These are phyloP conservation scores for Sceloporus undulatus DNA, from an alignment of 2,113 vertebrate species.

Conservation along the genomic window DNA sequence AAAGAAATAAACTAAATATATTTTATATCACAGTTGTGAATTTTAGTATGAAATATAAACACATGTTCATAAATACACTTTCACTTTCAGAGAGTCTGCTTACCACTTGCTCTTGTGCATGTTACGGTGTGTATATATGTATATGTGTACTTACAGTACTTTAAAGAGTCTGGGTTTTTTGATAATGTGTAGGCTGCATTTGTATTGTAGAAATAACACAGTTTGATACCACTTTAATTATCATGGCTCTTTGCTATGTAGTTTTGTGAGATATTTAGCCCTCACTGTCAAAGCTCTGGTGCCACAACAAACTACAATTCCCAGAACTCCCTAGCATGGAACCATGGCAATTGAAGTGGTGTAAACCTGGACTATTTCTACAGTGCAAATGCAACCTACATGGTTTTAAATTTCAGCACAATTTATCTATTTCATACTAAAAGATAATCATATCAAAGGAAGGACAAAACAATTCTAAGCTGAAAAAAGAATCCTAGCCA, in stretches of 20 bases:
- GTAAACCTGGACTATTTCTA: no score
- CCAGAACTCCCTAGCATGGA: no score
- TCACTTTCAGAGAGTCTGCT: neutral
- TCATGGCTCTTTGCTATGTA: no score
- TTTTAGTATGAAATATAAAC: constrained; percentile 31
- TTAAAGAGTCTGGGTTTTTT: neutral
- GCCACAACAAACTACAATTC: no score
- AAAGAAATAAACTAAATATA: constrained; percentile 10
- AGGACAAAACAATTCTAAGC: neutral
- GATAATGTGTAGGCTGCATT: no score
- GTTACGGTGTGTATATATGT: neutral
- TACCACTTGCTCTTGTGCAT: neutral
- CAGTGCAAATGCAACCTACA: neutral
- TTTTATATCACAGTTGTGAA: constrained; percentile 33
- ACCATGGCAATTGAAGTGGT: no score
- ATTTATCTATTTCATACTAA: neutral
- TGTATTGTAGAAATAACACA: no score
- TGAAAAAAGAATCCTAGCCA: neutral
- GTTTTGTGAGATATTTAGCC: no score
- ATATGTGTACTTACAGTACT: neutral
- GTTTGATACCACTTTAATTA: no score
- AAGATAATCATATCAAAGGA: neutral
- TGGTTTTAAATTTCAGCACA: neutral
- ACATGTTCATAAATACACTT: constrained; percentile 41
- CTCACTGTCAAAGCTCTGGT: no score